These are phyloP conservation scores for Rhabdornis inornatus DNA, from an alignment of 2,113 vertebrate genomes.

Conservation along the genomic window DNA sequence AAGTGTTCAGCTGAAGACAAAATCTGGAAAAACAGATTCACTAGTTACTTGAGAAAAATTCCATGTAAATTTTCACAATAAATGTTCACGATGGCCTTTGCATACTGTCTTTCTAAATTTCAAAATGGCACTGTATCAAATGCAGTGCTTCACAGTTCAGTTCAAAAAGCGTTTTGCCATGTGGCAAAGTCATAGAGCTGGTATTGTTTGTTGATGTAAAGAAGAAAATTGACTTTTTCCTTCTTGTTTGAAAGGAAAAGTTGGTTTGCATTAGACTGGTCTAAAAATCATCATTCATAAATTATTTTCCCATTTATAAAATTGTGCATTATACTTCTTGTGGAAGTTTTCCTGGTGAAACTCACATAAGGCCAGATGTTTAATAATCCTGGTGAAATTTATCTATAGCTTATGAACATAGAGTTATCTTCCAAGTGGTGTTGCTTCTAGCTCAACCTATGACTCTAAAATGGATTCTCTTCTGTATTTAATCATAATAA, in stretches of 20 bases:
- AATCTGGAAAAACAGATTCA: neutral
- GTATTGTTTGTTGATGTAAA: neutral
- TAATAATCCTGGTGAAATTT: neutral
- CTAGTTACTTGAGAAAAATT: neutral
- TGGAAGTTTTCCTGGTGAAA: neutral
- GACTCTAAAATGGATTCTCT: neutral
- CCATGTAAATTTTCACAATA: neutral
- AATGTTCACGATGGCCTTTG: neutral
- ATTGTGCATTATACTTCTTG: neutral
- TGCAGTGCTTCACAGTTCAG: neutral
- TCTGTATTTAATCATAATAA: neutral
- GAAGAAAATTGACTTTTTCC: neutral
- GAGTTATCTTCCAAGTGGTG: neutral
- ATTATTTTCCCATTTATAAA: neutral
- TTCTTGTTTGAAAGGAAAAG: neutral
- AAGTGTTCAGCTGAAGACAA: neutral
- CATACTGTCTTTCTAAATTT: neutral
- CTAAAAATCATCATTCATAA: neutral
- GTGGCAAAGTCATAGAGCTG: neutral
- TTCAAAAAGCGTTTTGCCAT: neutral
- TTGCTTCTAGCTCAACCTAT: neutral
- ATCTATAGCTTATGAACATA: neutral
- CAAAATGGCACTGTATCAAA: neutral
- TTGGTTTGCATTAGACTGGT: neutral
- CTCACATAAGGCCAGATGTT: neutral